Base-by-base conservation (phyloP, 1,140 invertebrate genomes). In the Oreohelix idahoensis region DNA sequence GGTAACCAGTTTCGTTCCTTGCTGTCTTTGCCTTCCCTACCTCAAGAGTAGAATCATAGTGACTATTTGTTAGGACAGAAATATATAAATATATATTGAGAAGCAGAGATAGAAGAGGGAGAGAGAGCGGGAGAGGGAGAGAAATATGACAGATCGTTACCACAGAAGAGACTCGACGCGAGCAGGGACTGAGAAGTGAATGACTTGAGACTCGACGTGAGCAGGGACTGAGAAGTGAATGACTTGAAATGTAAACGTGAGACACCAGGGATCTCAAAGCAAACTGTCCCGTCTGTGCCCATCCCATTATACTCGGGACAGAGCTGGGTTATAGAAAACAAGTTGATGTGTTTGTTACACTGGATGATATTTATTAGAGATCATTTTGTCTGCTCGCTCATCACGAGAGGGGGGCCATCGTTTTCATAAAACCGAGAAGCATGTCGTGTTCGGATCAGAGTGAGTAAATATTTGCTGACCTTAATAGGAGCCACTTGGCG, bases 211-310 rank as follows among this genome's bases (percentile, higher is more conserved):
- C 45, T 49, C 17, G 15, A 23, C 23, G 53, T 58, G 63, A 32
- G 63, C 63, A 32, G 17, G n/a, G 2, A 23, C 63, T 17, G n/a
- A 66, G 26, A 66, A 66, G n/a, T 32, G 29, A 66, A 66, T 29
- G n/a, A 66, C 63, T 32, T 66, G n/a, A 66, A 66, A 66, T 66
- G 63, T 66, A 66, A 66, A 66, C 63, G 63, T 2, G 63, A 35
- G 63, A 11, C 8, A 66, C n/a, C 29, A 17, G 29, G 11, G 63
- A 58, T 66, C 63, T 23, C 63, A 8, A 66, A 32, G 63, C 63
- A 66, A 66, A 66, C 63, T 66, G 63, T 66, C 63, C 63, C 63
- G 63, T 66, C 63, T 66, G 63, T 66, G 20, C 63, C 63, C 20
- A 17, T 66, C 63, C 63, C 29, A 15, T 66, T 66, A n/a, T 66